These are phyloP conservation scores for Cladopsammia gracilis DNA, from an alignment of 64 coral and sea anemone species.

Conservation along the genomic window DNA sequence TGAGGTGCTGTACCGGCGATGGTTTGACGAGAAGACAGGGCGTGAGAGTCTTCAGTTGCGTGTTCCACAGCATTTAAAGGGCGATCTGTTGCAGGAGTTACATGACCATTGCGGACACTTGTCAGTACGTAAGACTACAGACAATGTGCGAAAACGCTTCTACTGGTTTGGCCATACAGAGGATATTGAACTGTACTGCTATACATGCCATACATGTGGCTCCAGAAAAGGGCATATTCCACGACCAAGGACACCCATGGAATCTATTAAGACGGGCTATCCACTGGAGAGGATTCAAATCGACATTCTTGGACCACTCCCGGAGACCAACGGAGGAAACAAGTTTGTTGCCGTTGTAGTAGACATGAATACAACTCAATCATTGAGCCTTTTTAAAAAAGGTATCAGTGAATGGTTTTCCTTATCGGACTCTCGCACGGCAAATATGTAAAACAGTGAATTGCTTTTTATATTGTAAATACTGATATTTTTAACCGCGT, in stretches of 20 bases:
- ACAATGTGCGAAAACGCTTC: not conserved
- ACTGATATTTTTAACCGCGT: too few species aligned
- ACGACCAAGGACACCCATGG: constrained; percentile 45
- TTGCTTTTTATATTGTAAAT: too few species aligned
- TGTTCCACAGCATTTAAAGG: not conserved
- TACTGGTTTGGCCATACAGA: not conserved
- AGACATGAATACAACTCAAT: constrained; percentile 14
- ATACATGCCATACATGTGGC: constrained; percentile 31
- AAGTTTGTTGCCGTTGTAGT: constrained; percentile 59
- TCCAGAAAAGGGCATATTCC: constrained; percentile 40
- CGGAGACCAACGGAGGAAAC: constrained; percentile 48
- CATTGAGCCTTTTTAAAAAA: too few species aligned
- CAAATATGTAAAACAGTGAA: too few species aligned
- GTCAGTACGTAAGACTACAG: not conserved
- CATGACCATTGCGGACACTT: not conserved
- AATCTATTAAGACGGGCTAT: constrained; percentile 53
- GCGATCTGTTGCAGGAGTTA: not conserved
- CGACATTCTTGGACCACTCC: constrained; percentile 54
- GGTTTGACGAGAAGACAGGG: constrained; percentile 2
- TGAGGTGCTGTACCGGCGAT: constrained; percentile 24
- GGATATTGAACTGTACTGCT: constrained; percentile 46
- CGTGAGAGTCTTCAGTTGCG: not conserved
- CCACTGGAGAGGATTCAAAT: constrained; percentile 61
- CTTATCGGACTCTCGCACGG: too few species aligned
- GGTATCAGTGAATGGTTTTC: too few species aligned